These are phyloP conservation scores for Leptopilina syphax DNA, from an alignment of 2,888 invertebrate species.

Conservation along the genomic window DNA sequence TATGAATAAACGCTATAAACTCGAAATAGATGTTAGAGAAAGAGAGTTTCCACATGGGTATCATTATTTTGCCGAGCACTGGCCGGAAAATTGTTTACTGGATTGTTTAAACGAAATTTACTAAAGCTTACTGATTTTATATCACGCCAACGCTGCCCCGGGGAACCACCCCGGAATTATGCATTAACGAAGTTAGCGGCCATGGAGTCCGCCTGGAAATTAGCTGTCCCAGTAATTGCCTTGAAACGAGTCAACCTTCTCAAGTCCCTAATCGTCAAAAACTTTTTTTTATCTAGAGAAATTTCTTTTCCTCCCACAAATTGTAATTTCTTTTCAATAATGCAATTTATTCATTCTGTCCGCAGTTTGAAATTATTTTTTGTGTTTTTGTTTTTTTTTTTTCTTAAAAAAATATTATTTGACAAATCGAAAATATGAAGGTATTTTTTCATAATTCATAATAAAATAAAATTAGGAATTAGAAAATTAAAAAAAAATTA, in stretches of 20 bases:
- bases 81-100: conserved; percentile 77
- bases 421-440: too few relatives aligned
- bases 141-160: conserved; percentile 73
- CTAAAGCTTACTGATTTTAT: conserved; percentile 77
- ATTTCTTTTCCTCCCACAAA: not conserved
- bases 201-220: conserved; percentile 65
- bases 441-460: too few relatives aligned
- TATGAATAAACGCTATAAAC: conserved; percentile 60
- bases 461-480: too few relatives aligned
- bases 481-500: too few relatives aligned
- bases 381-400: too few relatives aligned
- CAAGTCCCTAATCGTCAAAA: not conserved
- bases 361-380: too few relatives aligned
- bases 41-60: conserved; percentile 71
- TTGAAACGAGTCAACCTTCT: conserved; percentile 56
- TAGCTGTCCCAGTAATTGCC: conserved; percentile 67
- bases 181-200: conserved; percentile 75
- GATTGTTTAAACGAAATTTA: conserved; percentile 77
- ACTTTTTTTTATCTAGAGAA: not conserved
- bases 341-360: too few relatives aligned
- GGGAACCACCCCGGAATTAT: conserved; percentile 73
- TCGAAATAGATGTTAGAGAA: conserved; percentile 36
- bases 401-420: too few relatives aligned
- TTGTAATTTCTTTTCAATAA: too few relatives aligned
- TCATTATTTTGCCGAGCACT: conserved; percentile 75